Percentiles rank a stretch among this genome's conserved stretches.
Evolutionary conservation across 2,797 vertebrate species (phyloP).

Genomic region (Trematomus bernacchii): DNA sequence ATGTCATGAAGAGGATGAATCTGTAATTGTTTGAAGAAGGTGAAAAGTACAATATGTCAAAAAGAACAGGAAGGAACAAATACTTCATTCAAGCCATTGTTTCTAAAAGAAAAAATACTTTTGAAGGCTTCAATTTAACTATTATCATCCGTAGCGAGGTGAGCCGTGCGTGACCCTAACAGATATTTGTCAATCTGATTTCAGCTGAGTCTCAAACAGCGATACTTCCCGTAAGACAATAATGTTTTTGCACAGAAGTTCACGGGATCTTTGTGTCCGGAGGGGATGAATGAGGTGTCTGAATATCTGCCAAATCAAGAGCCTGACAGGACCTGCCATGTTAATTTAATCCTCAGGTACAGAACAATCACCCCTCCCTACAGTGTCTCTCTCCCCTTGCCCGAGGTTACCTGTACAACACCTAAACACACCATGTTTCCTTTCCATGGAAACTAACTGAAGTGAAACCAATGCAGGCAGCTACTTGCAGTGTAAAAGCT

Average conservation of each 20-base stretch:
- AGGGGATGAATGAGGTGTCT: constrained; percentile 23
- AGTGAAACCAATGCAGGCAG: not conserved
- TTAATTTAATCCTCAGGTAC: constrained; percentile 24
- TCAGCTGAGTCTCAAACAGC: not conserved
- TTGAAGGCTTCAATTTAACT: constrained; percentile 6
- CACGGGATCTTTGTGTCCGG: constrained; percentile 17
- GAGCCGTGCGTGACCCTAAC: not conserved
- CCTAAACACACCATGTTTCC: constrained; percentile 5
- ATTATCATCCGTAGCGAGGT: constrained; percentile 15
- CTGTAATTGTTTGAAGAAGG: constrained; percentile 44
- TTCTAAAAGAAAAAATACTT: constrained; percentile 16
- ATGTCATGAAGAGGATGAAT: constrained; percentile 35
- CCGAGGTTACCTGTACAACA: constrained; percentile 9
- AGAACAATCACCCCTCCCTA: constrained; percentile 11
- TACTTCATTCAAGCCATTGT: constrained; percentile 12
- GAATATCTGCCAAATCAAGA: constrained; percentile 29
- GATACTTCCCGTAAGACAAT: constrained; percentile 2
- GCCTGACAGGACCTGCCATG: constrained; percentile 41
- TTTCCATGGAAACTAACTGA: not conserved
- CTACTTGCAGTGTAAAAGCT: too few species aligned
- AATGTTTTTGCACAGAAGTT: constrained; percentile 17
- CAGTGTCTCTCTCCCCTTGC: constrained; percentile 19
- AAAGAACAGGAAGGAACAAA: constrained; percentile 21
- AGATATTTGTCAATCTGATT: constrained; percentile 3
- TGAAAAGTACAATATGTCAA: constrained; percentile 28